Evolutionary conservation across 2,797 vertebrate species (phyloP).

Genomic region (Aeoliscus strigatus): DNA sequence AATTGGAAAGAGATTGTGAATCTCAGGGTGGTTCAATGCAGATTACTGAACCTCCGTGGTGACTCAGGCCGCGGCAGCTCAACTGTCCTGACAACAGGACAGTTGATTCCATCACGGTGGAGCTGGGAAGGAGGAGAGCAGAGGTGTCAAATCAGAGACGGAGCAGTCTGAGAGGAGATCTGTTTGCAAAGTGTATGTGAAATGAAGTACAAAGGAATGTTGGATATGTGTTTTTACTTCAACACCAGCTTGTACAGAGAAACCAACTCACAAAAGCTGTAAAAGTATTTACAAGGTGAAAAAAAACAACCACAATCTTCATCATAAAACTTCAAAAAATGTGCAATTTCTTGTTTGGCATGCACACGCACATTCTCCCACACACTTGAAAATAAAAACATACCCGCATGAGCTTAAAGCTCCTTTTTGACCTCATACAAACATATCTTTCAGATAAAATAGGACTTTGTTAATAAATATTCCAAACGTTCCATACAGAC

Average conservation of each 20-base stretch:
- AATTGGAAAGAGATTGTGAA: too few species aligned
- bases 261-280: slow-evolving; percentile 88
- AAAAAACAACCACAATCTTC: slow-evolving; percentile 77
- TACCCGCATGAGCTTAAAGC: slow-evolving; percentile 63
- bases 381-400: slow-evolving; percentile 47
- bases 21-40: too few species aligned
- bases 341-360: slow-evolving; percentile 86
- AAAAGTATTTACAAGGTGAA: slow-evolving; percentile 93
- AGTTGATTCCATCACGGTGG: too few species aligned
- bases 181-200: too few species aligned
- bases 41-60: too few species aligned
- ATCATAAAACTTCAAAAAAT: slow-evolving; percentile 85
- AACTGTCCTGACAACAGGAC: too few species aligned
- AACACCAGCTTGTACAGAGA: slow-evolving; percentile 83
- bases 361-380: slow-evolving; percentile 77
- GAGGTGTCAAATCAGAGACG: too few species aligned
- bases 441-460: slow-evolving; percentile 71
- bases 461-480: slow-evolving; percentile 73
- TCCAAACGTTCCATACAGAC: slow-evolving; percentile 76
- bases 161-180: too few species aligned
- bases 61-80: too few species aligned
- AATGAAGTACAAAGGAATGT: slow-evolving; percentile 19
- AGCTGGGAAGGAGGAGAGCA: too few species aligned
- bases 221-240: slow-evolving; percentile 74
- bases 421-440: slow-evolving; percentile 80